A percentile compares a stretch with the other conserved stretches of the same genome.
Evolutionary conservation across 53 echinoderm and acorn worm genomes (phyloP).

Genomic region (Patiria pectinifera): DNA sequence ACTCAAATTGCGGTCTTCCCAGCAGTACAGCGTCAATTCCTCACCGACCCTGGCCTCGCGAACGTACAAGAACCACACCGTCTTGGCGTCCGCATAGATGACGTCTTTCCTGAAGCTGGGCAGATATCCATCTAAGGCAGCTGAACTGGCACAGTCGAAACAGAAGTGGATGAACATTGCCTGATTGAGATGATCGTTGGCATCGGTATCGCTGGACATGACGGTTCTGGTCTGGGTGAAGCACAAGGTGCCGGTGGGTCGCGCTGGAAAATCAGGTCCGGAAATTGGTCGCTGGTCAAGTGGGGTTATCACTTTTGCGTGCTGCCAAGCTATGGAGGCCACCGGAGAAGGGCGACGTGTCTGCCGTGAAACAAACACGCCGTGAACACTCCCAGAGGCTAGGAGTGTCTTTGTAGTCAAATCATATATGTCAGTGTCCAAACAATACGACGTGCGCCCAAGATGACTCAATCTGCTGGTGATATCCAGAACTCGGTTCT

Average conservation of each 20-base stretch:
- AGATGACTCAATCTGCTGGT: conserved; percentile 15
- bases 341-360: conserved; percentile 17
- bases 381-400: conserved; percentile 21
- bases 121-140: conserved; percentile 16
- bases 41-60: conserved; percentile 31
- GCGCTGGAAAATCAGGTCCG: not conserved
- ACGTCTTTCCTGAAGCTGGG: conserved; percentile 21
- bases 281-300: not conserved
- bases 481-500: not conserved
- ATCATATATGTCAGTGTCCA: not conserved
- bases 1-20: not conserved
- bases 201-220: conserved; percentile 30
- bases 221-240: conserved; percentile 27
- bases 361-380: conserved; percentile 5
- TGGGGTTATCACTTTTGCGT: too few relatives aligned
- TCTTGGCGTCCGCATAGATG: conserved; percentile 12
- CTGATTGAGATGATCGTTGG: conserved; percentile 48
- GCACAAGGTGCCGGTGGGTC: not conserved
- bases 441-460: conserved; percentile 35
- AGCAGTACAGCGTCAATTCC: conserved; percentile 38
- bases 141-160: conserved; percentile 36
- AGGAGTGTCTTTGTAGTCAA: conserved; percentile 1
- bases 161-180: conserved; percentile 41
- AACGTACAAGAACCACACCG: conserved; percentile 23
- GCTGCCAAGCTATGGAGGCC: not conserved